Evolutionary conservation across 92 coral and sea anemone genomes (phyloP).

Genomic region (Parazoanthus atlanticus): DNA sequence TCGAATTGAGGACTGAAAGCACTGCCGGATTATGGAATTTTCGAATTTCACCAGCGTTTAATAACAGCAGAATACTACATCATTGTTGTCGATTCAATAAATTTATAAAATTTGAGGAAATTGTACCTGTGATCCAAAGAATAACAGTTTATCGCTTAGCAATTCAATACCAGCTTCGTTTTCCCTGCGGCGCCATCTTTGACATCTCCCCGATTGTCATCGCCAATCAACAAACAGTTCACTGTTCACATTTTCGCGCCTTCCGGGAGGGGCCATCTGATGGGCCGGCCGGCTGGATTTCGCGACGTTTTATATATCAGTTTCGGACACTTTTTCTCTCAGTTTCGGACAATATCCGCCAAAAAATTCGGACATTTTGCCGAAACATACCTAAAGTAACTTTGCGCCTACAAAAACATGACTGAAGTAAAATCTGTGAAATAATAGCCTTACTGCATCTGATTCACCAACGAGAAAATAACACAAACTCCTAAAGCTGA

Average conservation of each 20-base stretch:
- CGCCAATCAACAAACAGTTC: conserved; percentile 3
- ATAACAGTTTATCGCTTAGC: background rate
- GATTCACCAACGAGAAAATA: too few species aligned
- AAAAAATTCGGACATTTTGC: too few species aligned
- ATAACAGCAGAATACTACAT: background rate
- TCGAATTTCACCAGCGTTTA: background rate
- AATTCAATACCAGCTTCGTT: too few species aligned
- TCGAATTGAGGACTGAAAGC: background rate
- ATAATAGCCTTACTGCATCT: too few species aligned
- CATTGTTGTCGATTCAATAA: background rate
- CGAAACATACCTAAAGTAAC: too few species aligned
- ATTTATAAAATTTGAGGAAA: background rate
- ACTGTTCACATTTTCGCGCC: background rate
- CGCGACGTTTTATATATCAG: too few species aligned
- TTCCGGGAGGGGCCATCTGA: background rate
- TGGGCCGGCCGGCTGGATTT: too few species aligned
- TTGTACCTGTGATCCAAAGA: background rate
- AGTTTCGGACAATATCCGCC: too few species aligned
- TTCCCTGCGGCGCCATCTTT: conserved; percentile 7
- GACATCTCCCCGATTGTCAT: background rate
- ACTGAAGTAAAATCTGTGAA: too few species aligned
- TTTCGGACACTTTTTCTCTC: too few species aligned
- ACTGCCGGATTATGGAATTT: background rate
- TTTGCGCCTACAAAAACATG: too few species aligned
- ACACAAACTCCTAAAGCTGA: too few species aligned